Evolutionary conservation across 92 coral and sea anemone genomes (phyloP).

Genomic region (Epizoanthus ramosus): DNA sequence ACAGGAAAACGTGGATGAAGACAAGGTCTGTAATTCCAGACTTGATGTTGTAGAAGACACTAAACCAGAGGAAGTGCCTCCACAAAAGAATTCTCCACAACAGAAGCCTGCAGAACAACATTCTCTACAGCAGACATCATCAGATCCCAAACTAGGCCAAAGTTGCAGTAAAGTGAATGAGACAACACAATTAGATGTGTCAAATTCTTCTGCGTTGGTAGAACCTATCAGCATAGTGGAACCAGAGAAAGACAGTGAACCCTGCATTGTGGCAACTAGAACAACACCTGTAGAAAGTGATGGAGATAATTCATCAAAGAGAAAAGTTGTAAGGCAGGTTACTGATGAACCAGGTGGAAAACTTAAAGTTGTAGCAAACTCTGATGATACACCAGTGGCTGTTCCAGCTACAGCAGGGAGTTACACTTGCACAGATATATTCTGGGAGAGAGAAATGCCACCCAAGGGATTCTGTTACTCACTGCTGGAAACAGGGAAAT

Average conservation of each 20-base stretch:
- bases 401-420: not conserved
- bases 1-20: not conserved
- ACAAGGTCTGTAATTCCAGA: no score
- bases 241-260: not conserved
- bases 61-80: no score
- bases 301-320: no score
- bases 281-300: no score
- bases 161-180: no score
- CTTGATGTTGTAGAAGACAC: no score
- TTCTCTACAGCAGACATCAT: no score
- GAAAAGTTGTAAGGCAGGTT: no score
- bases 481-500: constrained; percentile 9
- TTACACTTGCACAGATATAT: not conserved
- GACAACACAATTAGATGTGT: no score
- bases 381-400: constrained; percentile 5
- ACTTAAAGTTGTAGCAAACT: not conserved
- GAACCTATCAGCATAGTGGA: not conserved
- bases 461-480: constrained; percentile 26
- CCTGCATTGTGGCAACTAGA: not conserved
- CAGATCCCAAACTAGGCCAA: no score
- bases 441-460: constrained; percentile 20
- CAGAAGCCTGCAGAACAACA: no score
- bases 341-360: not conserved
- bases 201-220: not conserved
- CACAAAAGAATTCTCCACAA: no score